Percentiles rank a stretch among this genome's conserved stretches.
Conservation (phyloP, 2,797 vertebrate species). For the Threskiornis aethiopicus region DNA sequence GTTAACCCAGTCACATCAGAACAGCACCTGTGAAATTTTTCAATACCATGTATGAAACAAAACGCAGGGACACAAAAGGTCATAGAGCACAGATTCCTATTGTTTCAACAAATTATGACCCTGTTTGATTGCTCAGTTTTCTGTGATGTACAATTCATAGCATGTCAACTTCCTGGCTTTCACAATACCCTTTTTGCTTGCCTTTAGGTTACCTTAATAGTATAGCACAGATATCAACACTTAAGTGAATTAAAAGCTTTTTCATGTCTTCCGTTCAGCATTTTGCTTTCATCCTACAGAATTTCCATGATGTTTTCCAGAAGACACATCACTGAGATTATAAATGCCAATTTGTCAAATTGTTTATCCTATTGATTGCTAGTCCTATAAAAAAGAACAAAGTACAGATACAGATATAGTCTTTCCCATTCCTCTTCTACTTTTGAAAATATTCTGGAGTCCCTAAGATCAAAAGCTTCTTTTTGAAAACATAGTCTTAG, state of each 20-base stretch:
- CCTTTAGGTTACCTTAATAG: not conserved
- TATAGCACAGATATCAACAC: not conserved
- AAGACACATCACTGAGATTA: not conserved
- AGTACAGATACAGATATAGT: not conserved
- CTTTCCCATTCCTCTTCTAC: not conserved
- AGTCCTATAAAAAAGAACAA: not conserved
- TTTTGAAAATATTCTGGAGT: not conserved
- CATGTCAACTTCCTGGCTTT: fast-evolving
- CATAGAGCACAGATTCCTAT: not conserved
- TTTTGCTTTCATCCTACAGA: not conserved
- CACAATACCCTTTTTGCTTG: not conserved
- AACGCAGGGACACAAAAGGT: not conserved
- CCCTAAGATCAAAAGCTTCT: not conserved
- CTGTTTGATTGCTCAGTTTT: not conserved
- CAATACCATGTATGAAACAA: not conserved
- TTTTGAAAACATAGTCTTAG: not conserved
- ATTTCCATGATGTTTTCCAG: not conserved
- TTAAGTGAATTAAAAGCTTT: not conserved
- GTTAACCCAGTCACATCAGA: not conserved
- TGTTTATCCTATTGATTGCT: not conserved
- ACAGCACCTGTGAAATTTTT: not conserved
- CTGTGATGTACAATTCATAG: not conserved
- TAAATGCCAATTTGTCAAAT: not conserved
- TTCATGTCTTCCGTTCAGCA: not conserved
- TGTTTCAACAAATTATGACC: not conserved